A percentile compares a stretch with the other conserved stretches of the same genome.
phyloP scores from a whole-genome alignment of 2,797 vertebrate genomes.

The Cygnus olor region DNA sequence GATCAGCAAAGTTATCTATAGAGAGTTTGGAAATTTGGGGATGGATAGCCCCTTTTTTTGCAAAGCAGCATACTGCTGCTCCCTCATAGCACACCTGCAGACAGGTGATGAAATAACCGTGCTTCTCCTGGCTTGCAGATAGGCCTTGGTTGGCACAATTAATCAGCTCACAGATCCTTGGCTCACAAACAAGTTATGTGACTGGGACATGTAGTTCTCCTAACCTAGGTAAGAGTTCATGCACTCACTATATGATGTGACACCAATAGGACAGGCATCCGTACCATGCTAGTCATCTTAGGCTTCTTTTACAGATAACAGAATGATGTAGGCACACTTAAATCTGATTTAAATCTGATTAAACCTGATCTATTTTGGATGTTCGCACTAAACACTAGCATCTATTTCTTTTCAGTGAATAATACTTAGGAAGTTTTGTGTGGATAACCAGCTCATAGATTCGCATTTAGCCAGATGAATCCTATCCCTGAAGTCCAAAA shows the following conservation, averaged over 20 bases:
- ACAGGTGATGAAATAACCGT: neutral
- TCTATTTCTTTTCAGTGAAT: neutral
- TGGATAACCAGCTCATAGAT: neutral
- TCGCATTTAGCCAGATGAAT: neutral
- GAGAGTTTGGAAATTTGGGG: neutral
- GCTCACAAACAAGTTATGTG: neutral
- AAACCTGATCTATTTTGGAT: neutral
- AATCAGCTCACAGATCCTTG: neutral
- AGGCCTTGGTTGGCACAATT: neutral
- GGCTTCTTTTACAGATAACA: neutral
- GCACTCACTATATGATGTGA: neutral
- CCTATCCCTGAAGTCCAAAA: neutral
- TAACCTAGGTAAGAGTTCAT: neutral
- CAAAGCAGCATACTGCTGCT: neutral
- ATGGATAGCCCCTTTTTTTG: neutral
- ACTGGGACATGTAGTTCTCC: neutral
- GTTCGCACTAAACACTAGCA: neutral
- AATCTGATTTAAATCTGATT: neutral
- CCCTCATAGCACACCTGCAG: neutral
- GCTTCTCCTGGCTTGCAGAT: neutral
- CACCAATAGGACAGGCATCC: neutral
- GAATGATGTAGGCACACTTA: neutral
- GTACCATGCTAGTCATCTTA: rapidly evolving
- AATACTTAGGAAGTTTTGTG: neutral
- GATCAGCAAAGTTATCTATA: neutral